A percentile compares a stretch with the other conserved stretches of the same genome.
phyloP scores from a whole-genome alignment of 2,113 vertebrate genomes.

The Oceanodroma tethys region DNA sequence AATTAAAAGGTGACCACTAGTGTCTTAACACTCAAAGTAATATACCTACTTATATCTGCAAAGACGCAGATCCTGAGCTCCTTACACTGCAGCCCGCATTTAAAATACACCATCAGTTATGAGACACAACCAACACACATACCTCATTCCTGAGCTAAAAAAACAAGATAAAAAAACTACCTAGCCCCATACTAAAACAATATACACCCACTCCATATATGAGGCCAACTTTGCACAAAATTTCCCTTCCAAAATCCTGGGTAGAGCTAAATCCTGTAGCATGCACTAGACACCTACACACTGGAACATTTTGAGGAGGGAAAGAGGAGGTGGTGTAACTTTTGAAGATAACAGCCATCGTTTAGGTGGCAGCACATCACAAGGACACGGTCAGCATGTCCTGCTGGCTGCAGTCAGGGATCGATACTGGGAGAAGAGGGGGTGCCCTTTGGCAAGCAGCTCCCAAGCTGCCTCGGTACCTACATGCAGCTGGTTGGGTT shows the following conservation, averaged over 20 bases:
- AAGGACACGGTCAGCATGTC: not conserved
- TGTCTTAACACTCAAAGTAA: not conserved
- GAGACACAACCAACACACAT: not conserved
- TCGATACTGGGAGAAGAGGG: rapidly evolving
- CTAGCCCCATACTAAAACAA: not conserved
- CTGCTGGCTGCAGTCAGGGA: not conserved
- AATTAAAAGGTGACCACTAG: not conserved
- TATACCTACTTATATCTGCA: not conserved
- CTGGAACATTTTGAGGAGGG: not conserved
- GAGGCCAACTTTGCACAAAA: not conserved
- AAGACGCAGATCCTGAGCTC: not conserved
- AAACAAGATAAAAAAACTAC: not conserved
- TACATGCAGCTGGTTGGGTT: not conserved
- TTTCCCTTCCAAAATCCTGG: not conserved
- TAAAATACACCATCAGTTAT: not conserved
- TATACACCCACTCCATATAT: not conserved
- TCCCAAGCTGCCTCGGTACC: not conserved
- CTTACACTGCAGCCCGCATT: not conserved
- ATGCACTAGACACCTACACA: not conserved
- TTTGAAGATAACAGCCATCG: not conserved
- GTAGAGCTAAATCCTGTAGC: not conserved
- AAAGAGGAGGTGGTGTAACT: not conserved
- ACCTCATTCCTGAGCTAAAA: not conserved
- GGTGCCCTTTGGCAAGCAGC: not conserved
- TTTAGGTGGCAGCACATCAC: not conserved